A percentile compares a stretch with the other conserved stretches of the same genome.
phyloP scores from a whole-genome alignment of 2,797 vertebrate genomes.

The Euphonia xanthogaster region DNA sequence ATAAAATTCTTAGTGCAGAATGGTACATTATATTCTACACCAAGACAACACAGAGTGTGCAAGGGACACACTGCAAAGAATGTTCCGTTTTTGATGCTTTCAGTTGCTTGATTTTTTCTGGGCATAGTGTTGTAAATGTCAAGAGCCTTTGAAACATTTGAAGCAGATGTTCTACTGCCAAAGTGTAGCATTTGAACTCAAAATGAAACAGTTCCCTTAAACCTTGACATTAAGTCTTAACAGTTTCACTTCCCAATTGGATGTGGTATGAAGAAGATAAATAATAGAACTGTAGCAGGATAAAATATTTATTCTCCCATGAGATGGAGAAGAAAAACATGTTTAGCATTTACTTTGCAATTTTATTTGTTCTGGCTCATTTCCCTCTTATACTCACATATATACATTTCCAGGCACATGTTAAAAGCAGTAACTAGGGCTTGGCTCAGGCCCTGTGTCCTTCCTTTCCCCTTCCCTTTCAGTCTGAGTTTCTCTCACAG shows the following conservation, averaged over 20 bases:
- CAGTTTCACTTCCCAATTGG: slow-evolving; percentile 68
- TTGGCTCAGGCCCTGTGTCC: slow-evolving; percentile 44
- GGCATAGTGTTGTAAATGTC: slow-evolving; percentile 40
- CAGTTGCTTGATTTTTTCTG: not conserved
- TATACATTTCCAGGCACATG: slow-evolving; percentile 67
- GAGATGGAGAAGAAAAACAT: slow-evolving; percentile 69
- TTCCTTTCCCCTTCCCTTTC: slow-evolving; percentile 48
- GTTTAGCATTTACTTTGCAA: slow-evolving; percentile 67
- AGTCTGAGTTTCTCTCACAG: not conserved
- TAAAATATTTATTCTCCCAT: slow-evolving; percentile 72
- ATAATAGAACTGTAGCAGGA: slow-evolving; percentile 68
- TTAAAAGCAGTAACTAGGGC: slow-evolving; percentile 54
- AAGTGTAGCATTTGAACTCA: slow-evolving; percentile 61
- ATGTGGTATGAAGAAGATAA: slow-evolving; percentile 71
- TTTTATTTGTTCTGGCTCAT: slow-evolving; percentile 75
- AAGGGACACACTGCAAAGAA: not conserved
- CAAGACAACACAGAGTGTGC: not conserved
- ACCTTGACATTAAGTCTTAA: slow-evolving; percentile 61
- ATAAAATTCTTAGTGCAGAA: not conserved
- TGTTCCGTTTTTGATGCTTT: not conserved
- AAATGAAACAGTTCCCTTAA: slow-evolving; percentile 66
- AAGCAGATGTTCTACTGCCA: slow-evolving; percentile 52
- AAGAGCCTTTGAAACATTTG: slow-evolving; percentile 55
- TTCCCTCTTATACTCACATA: slow-evolving; percentile 52
- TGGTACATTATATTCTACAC: not conserved